Evolutionary conservation across 2,797 vertebrate species (phyloP), one percentile per base, ranked within the genome.

Genomic region (Hoplostethus mediterraneus): DNA sequence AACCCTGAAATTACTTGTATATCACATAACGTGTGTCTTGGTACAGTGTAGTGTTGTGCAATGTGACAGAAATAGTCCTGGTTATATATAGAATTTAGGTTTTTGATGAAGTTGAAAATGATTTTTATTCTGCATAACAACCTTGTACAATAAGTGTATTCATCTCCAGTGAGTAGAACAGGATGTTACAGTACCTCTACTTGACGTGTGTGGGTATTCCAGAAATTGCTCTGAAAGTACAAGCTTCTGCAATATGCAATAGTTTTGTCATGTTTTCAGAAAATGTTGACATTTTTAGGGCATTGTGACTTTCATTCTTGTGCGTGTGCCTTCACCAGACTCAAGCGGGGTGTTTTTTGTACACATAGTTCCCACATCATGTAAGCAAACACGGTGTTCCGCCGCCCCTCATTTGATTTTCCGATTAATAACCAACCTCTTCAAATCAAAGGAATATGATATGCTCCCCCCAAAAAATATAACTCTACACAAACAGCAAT

Each of bases 231-330:
- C 49, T 56, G 53, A 40, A 73, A 75, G 71, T 63, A 64, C 38
- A 53, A 49, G 53, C 65, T 56, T 31, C 48, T 61, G 68, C 33
- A 45, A 5, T 57, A 52, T 70, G 67, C 52, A 63, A 74, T 53
- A 73, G 49, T 76, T 28, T 75, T 80, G 63, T 66, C 65, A 45
- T 38, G 64, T 69, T 36, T 36, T 70, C 45, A 12, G 51, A 63
- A 73, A 62, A 44, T 25, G 28, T 11, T 77, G 76, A 87, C 80
- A 83, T 80, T 82, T 79, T 69, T 68, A 67, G 78, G 72, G 75
- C 67, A 71, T 31, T 48, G 31, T 3, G 33, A 76, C 79, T 81
- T 71, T 63, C 30, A 69, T 42, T 67, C 62, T 36, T 36, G 33
- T 8, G 33, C 6, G 1, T 56, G 57, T n/a, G 66, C 44, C 16